Evolutionary conservation across 2,888 invertebrate species (phyloP), one percentile per base, ranked within the genome.

Genomic region (Bombyx huttoni): DNA sequence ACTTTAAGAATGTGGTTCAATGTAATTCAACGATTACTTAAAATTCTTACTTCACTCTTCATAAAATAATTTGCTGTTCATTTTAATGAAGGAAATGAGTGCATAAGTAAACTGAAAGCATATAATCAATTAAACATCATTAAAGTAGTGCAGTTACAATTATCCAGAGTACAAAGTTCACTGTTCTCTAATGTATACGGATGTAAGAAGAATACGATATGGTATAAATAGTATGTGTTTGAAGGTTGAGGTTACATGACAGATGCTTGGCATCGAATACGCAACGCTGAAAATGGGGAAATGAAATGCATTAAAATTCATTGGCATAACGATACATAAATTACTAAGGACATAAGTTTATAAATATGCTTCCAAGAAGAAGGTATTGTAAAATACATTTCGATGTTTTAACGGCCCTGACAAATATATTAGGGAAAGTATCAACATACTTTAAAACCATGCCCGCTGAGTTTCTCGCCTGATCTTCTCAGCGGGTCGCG

Each of bases 151-250:
- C 64, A 70, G 59, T 52, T 59, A 62, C 62, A 66, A 65, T 66
- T 66, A 65, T 68, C 65, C 60, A 62, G 63, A 65, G 84, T 80
- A 75, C 84, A 81, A 84, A 83, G 84, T 81, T 75, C 81, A 62
- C 54, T 63, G 63, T 60, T 65, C 64, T 71, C 63, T 62, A 61
- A 63, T 54, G 52, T 55, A 67, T 72, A 67, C 73, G 70, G 68
- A 69, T 66, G 64, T 65, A 60, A 63, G 60, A 59, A 62, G 57
- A 60, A 58, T 58, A 55, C 58, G 68, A 75, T 73, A 74, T 65
- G 67, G 60, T 79, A 82, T 81, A 76, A 81, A 81, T 85, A 83
- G 81, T 74, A 56, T 58, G 58, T 60, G 66, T 67, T 61, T 63
- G 82, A 83, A 84, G 83, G 83, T 81, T 79, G 72, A 75, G 82